Evolutionary conservation across 2,797 vertebrate species (phyloP).

Genomic region (Gila robusta): DNA sequence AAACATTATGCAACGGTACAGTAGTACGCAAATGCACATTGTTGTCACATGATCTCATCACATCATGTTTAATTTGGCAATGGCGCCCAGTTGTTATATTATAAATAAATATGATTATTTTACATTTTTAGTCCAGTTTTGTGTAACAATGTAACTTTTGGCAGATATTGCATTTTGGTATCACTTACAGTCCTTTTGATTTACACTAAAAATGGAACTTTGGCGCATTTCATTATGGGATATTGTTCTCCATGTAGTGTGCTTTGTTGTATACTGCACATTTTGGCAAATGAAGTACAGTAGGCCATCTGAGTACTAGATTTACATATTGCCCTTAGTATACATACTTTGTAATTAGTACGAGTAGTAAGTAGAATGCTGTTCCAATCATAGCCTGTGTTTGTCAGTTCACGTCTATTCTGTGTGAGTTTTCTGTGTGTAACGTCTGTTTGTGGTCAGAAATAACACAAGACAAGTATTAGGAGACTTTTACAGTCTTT

Average conservation of each 20-base stretch:
- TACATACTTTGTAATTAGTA: not conserved
- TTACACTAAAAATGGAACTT: not conserved
- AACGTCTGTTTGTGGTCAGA: not conserved
- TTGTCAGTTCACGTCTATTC: not conserved
- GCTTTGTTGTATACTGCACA: not conserved
- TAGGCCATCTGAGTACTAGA: not conserved
- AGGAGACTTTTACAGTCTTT: not conserved
- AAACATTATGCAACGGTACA: not conserved
- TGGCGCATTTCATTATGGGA: slow-evolving; percentile 1
- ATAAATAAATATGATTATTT: not conserved
- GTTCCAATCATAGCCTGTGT: slow-evolving; percentile 6
- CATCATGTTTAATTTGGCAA: not conserved
- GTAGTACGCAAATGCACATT: not conserved
- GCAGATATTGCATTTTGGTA: not conserved
- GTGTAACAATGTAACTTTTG: not conserved
- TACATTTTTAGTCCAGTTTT: not conserved
- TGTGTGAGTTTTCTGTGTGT: slow-evolving; percentile 26
- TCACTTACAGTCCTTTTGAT: not conserved
- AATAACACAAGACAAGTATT: not conserved
- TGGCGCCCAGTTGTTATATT: too few relatives aligned
- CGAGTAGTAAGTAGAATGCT: not conserved
- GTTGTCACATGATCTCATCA: not conserved
- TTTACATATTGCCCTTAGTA: not conserved
- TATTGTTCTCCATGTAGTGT: not conserved
- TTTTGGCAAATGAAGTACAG: slow-evolving; percentile 8